Percentiles rank a stretch among this genome's conserved stretches.
Conservation (phyloP, 2,888 invertebrate species). For the Cantharis flavilabris region DNA sequence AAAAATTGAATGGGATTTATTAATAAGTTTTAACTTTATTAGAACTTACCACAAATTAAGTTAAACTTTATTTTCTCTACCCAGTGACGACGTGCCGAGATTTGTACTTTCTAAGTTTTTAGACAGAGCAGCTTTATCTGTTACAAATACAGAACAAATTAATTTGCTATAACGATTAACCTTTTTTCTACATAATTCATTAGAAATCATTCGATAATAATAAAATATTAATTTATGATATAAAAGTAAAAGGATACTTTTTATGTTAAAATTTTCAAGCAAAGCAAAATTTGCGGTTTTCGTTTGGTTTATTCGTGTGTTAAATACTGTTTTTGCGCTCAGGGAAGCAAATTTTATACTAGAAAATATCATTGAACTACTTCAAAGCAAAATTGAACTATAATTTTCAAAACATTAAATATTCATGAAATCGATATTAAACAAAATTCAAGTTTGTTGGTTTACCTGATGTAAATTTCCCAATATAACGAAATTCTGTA, state of each 20-base stretch:
- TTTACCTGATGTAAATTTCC: not conserved
- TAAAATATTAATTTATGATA: not conserved
- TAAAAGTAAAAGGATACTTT: not conserved
- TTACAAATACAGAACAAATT: not conserved
- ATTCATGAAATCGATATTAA: not conserved
- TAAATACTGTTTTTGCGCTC: constrained; percentile 6
- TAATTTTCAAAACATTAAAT: not conserved
- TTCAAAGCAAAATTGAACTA: constrained; percentile 5
- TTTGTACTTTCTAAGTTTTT: not conserved
- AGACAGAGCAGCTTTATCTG: not conserved
- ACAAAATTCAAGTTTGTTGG: not conserved
- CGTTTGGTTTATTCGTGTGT: constrained; percentile 6
- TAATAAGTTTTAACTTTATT: not conserved
- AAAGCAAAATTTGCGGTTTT: not conserved
- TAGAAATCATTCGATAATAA: not conserved
- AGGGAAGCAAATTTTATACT: not conserved
- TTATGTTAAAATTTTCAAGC: not conserved
- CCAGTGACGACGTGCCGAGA: not conserved
- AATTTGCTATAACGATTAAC: not conserved
- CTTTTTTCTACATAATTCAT: not conserved
- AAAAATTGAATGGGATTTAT: not conserved
- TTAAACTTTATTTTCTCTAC: not conserved
- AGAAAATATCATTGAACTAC: constrained; percentile 3
- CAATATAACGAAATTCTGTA: not conserved
- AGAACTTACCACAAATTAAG: not conserved